Percentiles rank a stretch among this genome's conserved stretches.
phyloP scores from a whole-genome alignment of 1,140 invertebrate species.

The Neoseiulus cucumeris region DNA sequence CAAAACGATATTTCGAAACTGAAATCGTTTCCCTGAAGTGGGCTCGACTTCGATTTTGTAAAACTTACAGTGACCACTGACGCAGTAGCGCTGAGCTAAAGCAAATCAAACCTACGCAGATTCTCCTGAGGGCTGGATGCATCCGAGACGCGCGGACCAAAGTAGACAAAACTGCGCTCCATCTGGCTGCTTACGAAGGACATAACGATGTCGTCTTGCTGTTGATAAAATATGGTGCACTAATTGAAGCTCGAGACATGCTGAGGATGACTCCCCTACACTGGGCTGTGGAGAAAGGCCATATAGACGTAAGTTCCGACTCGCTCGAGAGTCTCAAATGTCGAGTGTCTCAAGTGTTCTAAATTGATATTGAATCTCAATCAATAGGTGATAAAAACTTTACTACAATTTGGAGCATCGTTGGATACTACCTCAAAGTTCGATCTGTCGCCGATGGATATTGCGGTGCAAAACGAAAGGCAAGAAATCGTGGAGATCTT shows the following conservation, averaged over 20 bases:
- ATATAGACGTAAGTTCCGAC: slow-evolving; percentile 35
- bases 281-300: slow-evolving; percentile 74
- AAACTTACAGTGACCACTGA: neutral
- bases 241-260: slow-evolving; percentile 62
- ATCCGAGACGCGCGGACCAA: slow-evolving; percentile 70
- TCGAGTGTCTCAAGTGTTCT: neutral
- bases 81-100: neutral
- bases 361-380: neutral
- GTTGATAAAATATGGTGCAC: slow-evolving; percentile 51
- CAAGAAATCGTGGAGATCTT: slow-evolving; percentile 41
- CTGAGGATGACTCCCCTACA: slow-evolving; percentile 80
- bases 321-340: neutral
- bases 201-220: slow-evolving; percentile 52
- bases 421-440: slow-evolving; percentile 39
- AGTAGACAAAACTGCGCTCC: slow-evolving; percentile 70
- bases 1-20: neutral
- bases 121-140: slow-evolving; percentile 55
- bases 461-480: slow-evolving; percentile 43
- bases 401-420: slow-evolving; percentile 1
- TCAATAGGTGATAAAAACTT: neutral
- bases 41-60: too few relatives aligned
- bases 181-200: slow-evolving; percentile 66
- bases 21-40: neutral
- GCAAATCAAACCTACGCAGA: neutral
- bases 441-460: slow-evolving; percentile 52